Evolutionary conservation across 1,140 invertebrate genomes (phyloP).

Genomic region (Bombus confusus): DNA sequence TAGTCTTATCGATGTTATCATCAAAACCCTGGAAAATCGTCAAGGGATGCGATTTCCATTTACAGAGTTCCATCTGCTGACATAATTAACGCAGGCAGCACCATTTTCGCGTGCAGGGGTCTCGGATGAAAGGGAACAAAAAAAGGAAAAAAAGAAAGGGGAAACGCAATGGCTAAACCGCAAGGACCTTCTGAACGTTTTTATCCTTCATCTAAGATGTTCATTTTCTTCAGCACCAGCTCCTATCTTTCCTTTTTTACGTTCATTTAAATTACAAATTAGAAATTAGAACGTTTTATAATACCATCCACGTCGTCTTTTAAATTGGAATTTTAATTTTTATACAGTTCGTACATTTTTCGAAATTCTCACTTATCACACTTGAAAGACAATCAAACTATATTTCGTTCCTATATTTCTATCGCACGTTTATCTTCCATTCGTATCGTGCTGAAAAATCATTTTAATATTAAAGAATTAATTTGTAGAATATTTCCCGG

Average conservation of each 20-base stretch:
- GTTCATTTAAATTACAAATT: neutral
- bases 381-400: no score
- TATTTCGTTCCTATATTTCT: no score
- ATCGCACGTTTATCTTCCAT: no score
- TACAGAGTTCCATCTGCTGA: constrained; percentile 21
- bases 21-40: constrained; percentile 20
- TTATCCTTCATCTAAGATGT: constrained; percentile 18
- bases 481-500: no score
- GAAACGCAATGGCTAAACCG: constrained; percentile 3
- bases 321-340: neutral
- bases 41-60: constrained; percentile 10
- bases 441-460: accelerated
- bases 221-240: neutral
- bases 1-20: constrained; percentile 16
- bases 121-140: neutral
- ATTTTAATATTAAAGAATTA: no score
- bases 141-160: neutral
- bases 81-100: constrained; percentile 3
- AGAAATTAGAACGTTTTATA: no score
- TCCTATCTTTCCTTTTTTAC: neutral
- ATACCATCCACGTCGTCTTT: accelerated
- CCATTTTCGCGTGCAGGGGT: neutral
- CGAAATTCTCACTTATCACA: no score
- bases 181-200: neutral
- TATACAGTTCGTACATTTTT: no score